Base-by-base conservation (phyloP, 37 sponge, comb jelly and placozoan species). In the Oscarella lobularis region DNA sequence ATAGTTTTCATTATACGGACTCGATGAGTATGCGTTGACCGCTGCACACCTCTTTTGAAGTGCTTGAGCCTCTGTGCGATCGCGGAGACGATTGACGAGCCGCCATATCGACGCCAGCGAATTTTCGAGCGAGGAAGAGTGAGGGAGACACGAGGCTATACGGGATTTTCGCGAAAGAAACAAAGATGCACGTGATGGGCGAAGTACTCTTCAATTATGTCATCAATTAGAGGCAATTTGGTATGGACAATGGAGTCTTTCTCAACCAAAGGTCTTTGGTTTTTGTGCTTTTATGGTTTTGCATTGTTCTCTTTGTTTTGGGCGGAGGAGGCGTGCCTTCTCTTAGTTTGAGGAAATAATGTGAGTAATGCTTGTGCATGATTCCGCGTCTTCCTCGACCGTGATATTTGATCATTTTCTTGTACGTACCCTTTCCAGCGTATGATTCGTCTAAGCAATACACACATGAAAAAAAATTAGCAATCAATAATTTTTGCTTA, bases 261-360 rank as follows among this genome's bases (percentile, higher is more conserved):
- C 60, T 48, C 20, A 48, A 20, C 60, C 60, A 48, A 48, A 48
- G 60, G 60, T 48, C 60, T 48, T 48, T 83, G 0, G 92, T 91
- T 36, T 33, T 72, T 41, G 40, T 79, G 37, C 67, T 78, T 41
- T 66, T 77, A 38, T 81, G 79, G 73, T 77, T 81, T 39, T 86
- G 84, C 0, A 77, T 75, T 31, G 29, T 76, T 39, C 75, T 76
- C 71, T 84, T 84, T 48, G 60, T 48, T 83, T 91, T 91, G 83
- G 82, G 84, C 29, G 85, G 85, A 20, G 89, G 89, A 3, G 93
- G 84, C 37, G 74, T 76, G 0, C 93, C 93, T 72, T 92, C 90
- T 74, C 77, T 66, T 34, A 92, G 73, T 38, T 41, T 83, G 14
- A 92, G 76, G 74, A 92, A 92, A 76, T 92, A 92, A 73, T 92